Base-by-base conservation (phyloP, 2,888 invertebrate genomes). In the Diarsia dahlii region DNA sequence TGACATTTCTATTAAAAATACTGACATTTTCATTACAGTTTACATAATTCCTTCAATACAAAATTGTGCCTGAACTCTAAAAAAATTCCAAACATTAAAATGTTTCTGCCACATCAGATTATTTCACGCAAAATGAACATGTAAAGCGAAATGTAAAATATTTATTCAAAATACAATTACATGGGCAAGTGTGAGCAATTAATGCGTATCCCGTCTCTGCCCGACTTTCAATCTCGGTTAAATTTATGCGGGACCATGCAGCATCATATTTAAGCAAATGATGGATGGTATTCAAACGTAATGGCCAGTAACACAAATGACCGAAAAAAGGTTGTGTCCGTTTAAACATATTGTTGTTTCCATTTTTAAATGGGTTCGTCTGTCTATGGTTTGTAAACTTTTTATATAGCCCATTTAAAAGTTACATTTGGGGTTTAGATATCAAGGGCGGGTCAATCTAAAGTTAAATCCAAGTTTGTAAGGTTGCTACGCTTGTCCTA, bases 181-280 rank as follows among this genome's bases (percentile, higher is more conserved):
- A 58, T 63, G 39, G 39, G 74, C 56, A 77, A 74, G 67, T 81
- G 79, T 68, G 72, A 66, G 58, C 60, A 74, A 81, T 76, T 84
- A 81, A 85, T 81, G 75, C 78, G 74, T 78, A 65, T 71, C 64
- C 66, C 66, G 71, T 34, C 48, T 65, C 63, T 74, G 67, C 64
- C 68, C 71, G 70, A 78, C 74, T 78, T 78, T 50, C 78, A 78
- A 86, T 76, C 76, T 80, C 39, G 64, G 63, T 72, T 83, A 82
- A 88, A 87, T 85, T 89, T 89, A 90, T 90, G 89, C 87, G 80
- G 66, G 65, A 78, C 70, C 85, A 88, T 88, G 87, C 85, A 71
- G 77, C 76, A 76, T 71, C 80, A 86, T 87, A 84, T 84, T 84
- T 80, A 85, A 84, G 81, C 79, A 89, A 89, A 89, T 85, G 83